Evolutionary conservation across 2,797 vertebrate species (phyloP).

Genomic region (Gambusia yucatana): DNA sequence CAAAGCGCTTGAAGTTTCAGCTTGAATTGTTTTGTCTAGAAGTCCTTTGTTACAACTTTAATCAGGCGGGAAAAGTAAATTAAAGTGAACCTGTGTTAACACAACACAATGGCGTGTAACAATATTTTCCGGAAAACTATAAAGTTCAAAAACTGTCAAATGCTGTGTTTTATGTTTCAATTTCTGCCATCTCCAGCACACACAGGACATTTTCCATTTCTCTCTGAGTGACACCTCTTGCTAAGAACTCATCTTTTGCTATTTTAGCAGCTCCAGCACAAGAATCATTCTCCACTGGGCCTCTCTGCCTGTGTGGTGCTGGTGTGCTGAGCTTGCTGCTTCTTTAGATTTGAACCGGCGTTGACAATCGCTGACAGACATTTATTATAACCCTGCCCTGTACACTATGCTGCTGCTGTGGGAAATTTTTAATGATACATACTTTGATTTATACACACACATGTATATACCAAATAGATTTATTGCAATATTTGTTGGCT

Average conservation of each 20-base stretch:
- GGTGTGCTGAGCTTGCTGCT: slow-evolving; percentile 11
- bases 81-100: neutral
- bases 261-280: neutral
- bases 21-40: neutral
- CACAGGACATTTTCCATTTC: neutral
- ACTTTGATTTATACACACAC: neutral
- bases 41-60: neutral
- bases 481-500: neutral
- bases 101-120: neutral
- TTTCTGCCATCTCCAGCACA: neutral
- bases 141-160: neutral
- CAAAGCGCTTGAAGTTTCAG: neutral
- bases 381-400: slow-evolving; percentile 1
- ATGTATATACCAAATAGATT: neutral
- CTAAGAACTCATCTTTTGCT: neutral
- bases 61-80: neutral
- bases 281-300: neutral
- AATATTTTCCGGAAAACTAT: neutral
- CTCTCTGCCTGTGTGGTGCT: neutral
- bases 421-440: neutral
- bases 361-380: neutral
- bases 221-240: neutral
- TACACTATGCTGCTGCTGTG: neutral
- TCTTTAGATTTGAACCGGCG: slow-evolving; percentile 2
- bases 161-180: neutral